These are phyloP conservation scores for Drosophila parabipectinata DNA, from an alignment of 1,140 invertebrate genomes.

Conservation along the genomic window DNA sequence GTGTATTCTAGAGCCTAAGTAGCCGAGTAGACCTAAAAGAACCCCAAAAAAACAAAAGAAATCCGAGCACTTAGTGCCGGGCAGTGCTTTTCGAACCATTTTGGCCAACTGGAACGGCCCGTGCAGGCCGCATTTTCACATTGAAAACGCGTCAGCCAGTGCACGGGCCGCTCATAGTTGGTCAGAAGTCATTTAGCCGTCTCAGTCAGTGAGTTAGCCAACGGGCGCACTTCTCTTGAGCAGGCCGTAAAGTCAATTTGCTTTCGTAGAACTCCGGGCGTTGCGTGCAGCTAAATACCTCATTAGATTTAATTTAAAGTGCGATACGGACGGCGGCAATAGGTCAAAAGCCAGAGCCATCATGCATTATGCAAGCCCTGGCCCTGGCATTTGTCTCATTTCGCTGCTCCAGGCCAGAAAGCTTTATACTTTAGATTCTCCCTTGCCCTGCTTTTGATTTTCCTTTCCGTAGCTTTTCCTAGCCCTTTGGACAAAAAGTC, in stretches of 20 bases:
- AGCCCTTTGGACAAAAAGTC: conserved; percentile 25
- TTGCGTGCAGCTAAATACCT: conserved; percentile 79
- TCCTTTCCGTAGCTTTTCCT: conserved; percentile 35
- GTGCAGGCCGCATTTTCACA: conserved; percentile 72
- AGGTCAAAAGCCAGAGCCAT: conserved; percentile 23
- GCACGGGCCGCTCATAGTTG: conserved; percentile 36
- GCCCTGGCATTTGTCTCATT: conserved; percentile 42
- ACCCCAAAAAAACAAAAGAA: background rate
- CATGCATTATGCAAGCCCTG: conserved; percentile 45
- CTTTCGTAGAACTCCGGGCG: conserved; percentile 57
- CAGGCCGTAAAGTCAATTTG: conserved; percentile 62
- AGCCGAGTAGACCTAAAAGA: conserved; percentile 28
- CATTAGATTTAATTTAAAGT: conserved; percentile 77
- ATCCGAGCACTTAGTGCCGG: conserved; percentile 59
- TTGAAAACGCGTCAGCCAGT: conserved; percentile 66
- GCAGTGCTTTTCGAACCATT: conserved; percentile 38
- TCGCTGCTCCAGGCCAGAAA: conserved; percentile 41
- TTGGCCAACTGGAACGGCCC: conserved; percentile 1
- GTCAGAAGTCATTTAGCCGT: conserved; percentile 17
- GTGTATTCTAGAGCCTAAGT: conserved; percentile 52
- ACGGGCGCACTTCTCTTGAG: background rate
- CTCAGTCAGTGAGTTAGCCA: conserved; percentile 40
- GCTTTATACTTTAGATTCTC: conserved; percentile 54
- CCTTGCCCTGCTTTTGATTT: conserved; percentile 8
- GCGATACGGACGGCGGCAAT: conserved; percentile 34